These are phyloP conservation scores for Aphidius gifuensis DNA, from an alignment of 1,140 invertebrate species.

Conservation along the genomic window DNA sequence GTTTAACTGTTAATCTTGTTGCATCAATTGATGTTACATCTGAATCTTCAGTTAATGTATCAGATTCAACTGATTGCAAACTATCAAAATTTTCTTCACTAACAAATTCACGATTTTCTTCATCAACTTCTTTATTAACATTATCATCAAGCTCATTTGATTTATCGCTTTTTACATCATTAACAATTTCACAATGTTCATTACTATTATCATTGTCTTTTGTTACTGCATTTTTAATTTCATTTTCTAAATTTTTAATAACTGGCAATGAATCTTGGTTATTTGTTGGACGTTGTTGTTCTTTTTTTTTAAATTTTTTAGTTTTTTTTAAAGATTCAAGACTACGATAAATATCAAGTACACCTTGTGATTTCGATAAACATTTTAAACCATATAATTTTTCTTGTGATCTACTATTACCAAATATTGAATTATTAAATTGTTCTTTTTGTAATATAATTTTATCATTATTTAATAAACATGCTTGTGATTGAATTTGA, in stretches of 20 bases:
- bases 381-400: conserved; percentile 57
- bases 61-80: conserved; percentile 50
- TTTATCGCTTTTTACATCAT: background rate
- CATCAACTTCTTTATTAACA: background rate
- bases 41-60: conserved; percentile 51
- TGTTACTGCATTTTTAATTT: background rate
- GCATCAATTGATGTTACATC: conserved; percentile 38
- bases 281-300: conserved; percentile 26
- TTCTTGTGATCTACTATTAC: conserved; percentile 49
- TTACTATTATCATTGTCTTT: background rate
- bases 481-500: conserved; percentile 47
- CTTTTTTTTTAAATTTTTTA: conserved; percentile 33
- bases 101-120: conserved; percentile 22
- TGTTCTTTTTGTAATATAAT: conserved; percentile 26
- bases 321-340: conserved; percentile 42
- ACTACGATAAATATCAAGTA: conserved; percentile 54
- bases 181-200: background rate
- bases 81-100: conserved; percentile 50
- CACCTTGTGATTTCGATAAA: conserved; percentile 60
- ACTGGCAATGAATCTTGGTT: conserved; percentile 5
- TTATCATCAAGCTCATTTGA: background rate
- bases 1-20: conserved; percentile 27
- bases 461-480: conserved; percentile 39
- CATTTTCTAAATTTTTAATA: background rate
- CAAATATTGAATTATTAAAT: conserved; percentile 33